phyloP scores from a whole-genome alignment of 2,888 invertebrate genomes.

The Uloborus plumipes region DNA sequence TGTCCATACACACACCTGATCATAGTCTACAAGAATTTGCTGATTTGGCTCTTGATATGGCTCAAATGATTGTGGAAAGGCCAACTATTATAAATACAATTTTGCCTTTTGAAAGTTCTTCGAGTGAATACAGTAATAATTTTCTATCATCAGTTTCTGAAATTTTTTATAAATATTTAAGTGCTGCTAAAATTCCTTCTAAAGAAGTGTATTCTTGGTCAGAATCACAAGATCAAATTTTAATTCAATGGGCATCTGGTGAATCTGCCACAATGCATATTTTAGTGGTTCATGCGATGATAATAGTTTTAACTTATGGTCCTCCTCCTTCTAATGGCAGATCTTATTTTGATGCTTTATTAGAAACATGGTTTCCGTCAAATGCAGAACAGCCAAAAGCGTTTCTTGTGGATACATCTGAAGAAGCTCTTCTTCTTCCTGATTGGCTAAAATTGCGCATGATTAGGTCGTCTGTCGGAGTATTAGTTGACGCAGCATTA shows the following conservation, averaged over 20 bases:
- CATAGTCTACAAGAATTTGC: conserved; percentile 79
- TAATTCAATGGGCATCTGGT: conserved; percentile 83
- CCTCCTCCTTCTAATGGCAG: conserved; percentile 67
- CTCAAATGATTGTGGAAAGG: conserved; percentile 91
- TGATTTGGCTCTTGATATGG: conserved; percentile 82
- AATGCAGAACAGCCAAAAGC: conserved; percentile 82
- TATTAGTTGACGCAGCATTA: conserved; percentile 88
- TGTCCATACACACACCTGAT: conserved; percentile 81
- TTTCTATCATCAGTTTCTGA: conserved; percentile 69
- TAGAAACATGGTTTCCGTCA: conserved; percentile 89
- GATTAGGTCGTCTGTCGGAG: conserved; percentile 83
- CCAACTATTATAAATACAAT: conserved; percentile 87
- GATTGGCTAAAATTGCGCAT: conserved; percentile 93
- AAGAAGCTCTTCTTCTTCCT: conserved; percentile 86
- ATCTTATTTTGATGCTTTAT: conserved; percentile 75
- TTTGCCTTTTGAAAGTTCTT: conserved; percentile 75
- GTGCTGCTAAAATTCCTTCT: conserved; percentile 77
- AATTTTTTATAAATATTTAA: conserved; percentile 71
- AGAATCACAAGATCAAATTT: conserved; percentile 81
- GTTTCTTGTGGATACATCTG: conserved; percentile 83
- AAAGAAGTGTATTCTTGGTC: conserved; percentile 75
- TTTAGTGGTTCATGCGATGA: conserved; percentile 85
- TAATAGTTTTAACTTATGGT: conserved; percentile 81
- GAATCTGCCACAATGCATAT: conserved; percentile 82
- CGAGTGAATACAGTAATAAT: conserved; percentile 65